Conservation (phyloP, 2,797 vertebrate genomes). For the Stomatorhinus walkeri region DNA sequence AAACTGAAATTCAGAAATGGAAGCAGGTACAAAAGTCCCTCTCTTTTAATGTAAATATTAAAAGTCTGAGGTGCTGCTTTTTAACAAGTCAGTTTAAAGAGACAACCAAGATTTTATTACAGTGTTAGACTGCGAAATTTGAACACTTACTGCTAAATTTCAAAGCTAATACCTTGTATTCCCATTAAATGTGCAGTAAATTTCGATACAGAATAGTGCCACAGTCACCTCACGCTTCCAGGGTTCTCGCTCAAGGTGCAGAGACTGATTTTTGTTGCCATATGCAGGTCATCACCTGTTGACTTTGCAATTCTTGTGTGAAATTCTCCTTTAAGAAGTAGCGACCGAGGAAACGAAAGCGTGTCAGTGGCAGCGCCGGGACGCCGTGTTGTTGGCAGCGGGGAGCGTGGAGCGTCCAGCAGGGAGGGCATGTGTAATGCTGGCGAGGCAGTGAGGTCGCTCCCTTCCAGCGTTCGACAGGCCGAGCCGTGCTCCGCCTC, state of each 20-base stretch:
- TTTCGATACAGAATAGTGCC: not conserved
- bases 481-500: not conserved
- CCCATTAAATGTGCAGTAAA: not conserved
- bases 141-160: not conserved
- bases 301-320: not conserved
- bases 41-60: not conserved
- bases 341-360: not conserved
- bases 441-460: not conserved
- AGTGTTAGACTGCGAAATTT: not conserved
- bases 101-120: not conserved
- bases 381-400: not conserved
- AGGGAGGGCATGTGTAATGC: constrained; percentile 4
- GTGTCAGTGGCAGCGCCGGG: not conserved
- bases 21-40: not conserved
- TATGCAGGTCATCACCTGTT: not conserved
- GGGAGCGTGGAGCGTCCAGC: not conserved
- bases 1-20: not conserved
- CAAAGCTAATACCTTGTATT: not conserved
- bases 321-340: constrained; percentile 2
- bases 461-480: not conserved
- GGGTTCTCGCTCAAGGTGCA: not conserved
- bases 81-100: not conserved
- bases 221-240: not conserved
- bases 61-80: not conserved
- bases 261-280: no score